Conservation (phyloP, 2,888 invertebrate genomes). For the Leptinotarsa rubiginosa region DNA sequence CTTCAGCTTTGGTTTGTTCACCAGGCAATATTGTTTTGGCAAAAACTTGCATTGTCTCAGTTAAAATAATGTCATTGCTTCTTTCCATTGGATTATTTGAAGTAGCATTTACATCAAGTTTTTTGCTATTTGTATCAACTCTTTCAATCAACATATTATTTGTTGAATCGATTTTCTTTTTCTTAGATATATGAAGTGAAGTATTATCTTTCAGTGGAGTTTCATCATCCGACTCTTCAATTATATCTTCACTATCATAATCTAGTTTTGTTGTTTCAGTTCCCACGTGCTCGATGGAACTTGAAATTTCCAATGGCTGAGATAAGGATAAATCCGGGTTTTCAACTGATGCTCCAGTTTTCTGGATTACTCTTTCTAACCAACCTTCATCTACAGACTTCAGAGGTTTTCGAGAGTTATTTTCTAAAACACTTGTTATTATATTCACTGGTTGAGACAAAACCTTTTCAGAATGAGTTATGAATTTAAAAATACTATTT, state of each 20-base stretch:
- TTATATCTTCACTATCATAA: constrained; percentile 77
- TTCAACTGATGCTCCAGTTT: constrained; percentile 46
- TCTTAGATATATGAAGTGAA: constrained; percentile 57
- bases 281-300: constrained; percentile 21
- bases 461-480: constrained; percentile 37
- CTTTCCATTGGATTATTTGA: neutral
- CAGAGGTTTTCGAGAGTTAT: constrained; percentile 52
- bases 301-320: neutral
- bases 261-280: constrained; percentile 50
- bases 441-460: constrained; percentile 57
- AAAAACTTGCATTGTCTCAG: neutral
- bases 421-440: constrained; percentile 55
- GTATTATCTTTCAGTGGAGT: constrained; percentile 28
- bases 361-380: constrained; percentile 68
- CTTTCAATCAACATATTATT: neutral
- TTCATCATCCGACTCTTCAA: constrained; percentile 67
- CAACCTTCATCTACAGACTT: constrained; percentile 71
- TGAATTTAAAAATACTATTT: constrained; percentile 39
- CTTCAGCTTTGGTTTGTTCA: neutral
- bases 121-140: neutral
- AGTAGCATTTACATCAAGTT: neutral
- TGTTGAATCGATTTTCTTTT: constrained; percentile 41
- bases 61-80: neutral
- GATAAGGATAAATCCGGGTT: constrained; percentile 37
- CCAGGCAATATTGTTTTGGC: neutral